Conservation (phyloP, 2,113 vertebrate species). For the Tor tambroides region DNA sequence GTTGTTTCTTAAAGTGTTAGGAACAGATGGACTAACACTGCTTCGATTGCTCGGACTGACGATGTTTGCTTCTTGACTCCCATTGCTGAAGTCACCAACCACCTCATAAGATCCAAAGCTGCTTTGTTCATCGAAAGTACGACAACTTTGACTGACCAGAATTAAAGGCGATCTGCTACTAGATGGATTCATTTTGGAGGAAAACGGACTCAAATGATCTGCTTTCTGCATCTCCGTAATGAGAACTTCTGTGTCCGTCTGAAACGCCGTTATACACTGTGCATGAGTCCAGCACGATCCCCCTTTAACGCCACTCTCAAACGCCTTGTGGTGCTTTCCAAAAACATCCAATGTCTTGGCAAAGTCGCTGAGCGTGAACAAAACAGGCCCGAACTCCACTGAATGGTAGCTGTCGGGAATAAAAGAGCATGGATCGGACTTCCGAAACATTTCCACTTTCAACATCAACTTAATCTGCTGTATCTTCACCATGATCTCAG, state of each 20-base stretch:
- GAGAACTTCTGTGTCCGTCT: constrained; percentile 72
- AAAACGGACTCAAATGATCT: neutral
- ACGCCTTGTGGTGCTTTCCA: constrained; percentile 82
- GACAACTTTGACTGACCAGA: constrained; percentile 36
- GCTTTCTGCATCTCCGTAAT: neutral
- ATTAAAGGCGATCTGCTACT: neutral
- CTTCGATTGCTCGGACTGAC: neutral
- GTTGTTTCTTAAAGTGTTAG: neutral
- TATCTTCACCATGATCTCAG: constrained; percentile 80
- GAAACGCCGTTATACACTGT: constrained; percentile 83
- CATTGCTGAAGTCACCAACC: neutral
- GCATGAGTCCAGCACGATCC: constrained; percentile 30
- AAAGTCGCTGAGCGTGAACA: constrained; percentile 73
- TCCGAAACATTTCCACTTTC: constrained; percentile 74
- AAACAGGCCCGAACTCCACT: constrained; percentile 57
- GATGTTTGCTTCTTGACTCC: neutral
- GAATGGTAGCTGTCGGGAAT: constrained; percentile 83
- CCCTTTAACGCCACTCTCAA: constrained; percentile 65
- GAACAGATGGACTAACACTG: neutral
- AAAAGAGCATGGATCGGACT: constrained; percentile 80
- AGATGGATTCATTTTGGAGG: constrained; percentile 28
- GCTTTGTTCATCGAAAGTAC: neutral
- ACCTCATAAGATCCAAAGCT: neutral
- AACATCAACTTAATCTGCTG: constrained; percentile 73
- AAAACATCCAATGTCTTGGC: constrained; percentile 74